These are phyloP conservation scores for Aplysina aerophoba DNA, from an alignment of 37 sponge, comb jelly and placozoan species.

Conservation along the genomic window DNA sequence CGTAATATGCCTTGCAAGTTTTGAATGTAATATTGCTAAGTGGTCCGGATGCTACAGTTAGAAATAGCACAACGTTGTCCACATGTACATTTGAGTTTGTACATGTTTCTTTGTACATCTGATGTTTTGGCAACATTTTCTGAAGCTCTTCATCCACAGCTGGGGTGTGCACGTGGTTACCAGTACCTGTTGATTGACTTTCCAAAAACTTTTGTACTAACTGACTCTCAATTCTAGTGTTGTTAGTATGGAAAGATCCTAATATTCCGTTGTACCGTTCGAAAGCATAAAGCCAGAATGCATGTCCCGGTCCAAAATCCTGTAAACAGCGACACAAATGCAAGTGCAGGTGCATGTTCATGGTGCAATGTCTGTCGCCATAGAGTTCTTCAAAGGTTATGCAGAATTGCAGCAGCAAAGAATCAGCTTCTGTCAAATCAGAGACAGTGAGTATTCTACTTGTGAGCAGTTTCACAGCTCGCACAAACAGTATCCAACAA, in stretches of 20 bases:
- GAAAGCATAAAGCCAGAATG: slow-evolving; percentile 58
- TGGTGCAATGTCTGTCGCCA: slow-evolving; percentile 38
- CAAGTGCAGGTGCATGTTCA: slow-evolving; percentile 55
- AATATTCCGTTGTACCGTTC: slow-evolving; percentile 64
- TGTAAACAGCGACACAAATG: slow-evolving; percentile 41
- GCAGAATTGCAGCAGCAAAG: slow-evolving; percentile 33
- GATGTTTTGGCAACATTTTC: too few relatives aligned
- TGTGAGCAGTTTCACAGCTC: slow-evolving; percentile 6
- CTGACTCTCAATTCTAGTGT: slow-evolving; percentile 41
- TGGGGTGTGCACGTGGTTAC: too few relatives aligned
- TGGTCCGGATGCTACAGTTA: slow-evolving; percentile 6
- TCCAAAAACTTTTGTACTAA: slow-evolving; percentile 49
- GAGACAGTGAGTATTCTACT: background rate
- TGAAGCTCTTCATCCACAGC: too few relatives aligned
- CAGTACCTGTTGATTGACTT: too few relatives aligned
- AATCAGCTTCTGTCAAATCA: slow-evolving; percentile 49
- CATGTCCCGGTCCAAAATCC: slow-evolving; percentile 61
- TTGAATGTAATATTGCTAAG: background rate
- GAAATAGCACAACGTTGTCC: slow-evolving; percentile 4
- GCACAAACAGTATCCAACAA: slow-evolving; percentile 47
- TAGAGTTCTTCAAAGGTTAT: slow-evolving; percentile 33
- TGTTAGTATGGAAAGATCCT: slow-evolving; percentile 46
- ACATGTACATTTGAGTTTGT: too few relatives aligned
- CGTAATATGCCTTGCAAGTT: background rate
- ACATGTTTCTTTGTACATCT: too few relatives aligned